A percentile compares a stretch with the other conserved stretches of the same genome.
Conservation (phyloP, 2,888 invertebrate species). For the Caenorhabditis sp. region DNA sequence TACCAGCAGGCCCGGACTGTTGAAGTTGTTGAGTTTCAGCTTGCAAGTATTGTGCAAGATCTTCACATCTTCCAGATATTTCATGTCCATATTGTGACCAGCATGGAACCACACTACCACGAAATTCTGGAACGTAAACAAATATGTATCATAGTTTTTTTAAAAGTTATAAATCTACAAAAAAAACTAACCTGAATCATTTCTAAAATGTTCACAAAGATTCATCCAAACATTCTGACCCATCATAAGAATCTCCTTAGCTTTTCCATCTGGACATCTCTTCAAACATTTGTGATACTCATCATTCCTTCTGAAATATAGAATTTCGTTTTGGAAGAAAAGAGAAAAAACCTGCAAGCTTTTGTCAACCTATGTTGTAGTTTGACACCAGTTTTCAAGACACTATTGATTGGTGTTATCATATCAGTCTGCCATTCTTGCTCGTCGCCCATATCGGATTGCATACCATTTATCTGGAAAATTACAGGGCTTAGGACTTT, state of each 20-base stretch:
- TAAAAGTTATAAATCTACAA: too few relatives aligned
- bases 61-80: slow-evolving; percentile 35
- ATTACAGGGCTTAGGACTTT: neutral
- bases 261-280: slow-evolving; percentile 48
- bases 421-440: slow-evolving; percentile 59
- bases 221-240: slow-evolving; percentile 61
- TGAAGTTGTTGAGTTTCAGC: slow-evolving; percentile 53
- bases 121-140: slow-evolving; percentile 35
- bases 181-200: slow-evolving; percentile 46
- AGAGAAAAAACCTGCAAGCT: slow-evolving; percentile 30
- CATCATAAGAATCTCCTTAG: slow-evolving; percentile 49
- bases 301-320: slow-evolving; percentile 43
- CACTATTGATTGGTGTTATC: slow-evolving; percentile 60
- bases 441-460: slow-evolving; percentile 50
- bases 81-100: slow-evolving; percentile 47
- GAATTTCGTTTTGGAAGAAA: neutral
- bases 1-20: slow-evolving; percentile 52
- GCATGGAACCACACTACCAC: slow-evolving; percentile 43
- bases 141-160: neutral
- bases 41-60: slow-evolving; percentile 39
- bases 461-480: slow-evolving; percentile 64
- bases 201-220: slow-evolving; percentile 54
- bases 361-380: slow-evolving; percentile 35
- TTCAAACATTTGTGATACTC: slow-evolving; percentile 51
- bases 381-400: slow-evolving; percentile 38